Evolutionary conservation across 2,888 invertebrate genomes (phyloP), one percentile per base, ranked within the genome.

Genomic region (Apotomis capreana): DNA sequence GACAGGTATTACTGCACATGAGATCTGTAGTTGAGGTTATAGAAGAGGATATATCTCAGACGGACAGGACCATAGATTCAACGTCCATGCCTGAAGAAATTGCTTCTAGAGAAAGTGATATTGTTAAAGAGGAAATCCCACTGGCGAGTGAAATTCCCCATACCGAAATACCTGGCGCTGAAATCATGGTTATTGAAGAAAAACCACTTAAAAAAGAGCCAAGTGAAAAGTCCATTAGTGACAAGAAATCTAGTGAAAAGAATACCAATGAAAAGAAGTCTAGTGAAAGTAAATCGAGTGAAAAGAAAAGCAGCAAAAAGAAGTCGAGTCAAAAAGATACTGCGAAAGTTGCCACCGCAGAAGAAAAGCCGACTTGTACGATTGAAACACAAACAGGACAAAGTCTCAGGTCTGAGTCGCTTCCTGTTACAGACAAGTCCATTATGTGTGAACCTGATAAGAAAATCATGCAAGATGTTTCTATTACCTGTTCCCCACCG

Each of bases 61-160:
- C 94, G 51, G 95, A 95, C 78, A 90, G 94, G 76, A 96, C 96
- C 5, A 94, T 96, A 61, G 95, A 95, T 85, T 96, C 96, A 0
- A 94, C 94, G 61, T 95, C 96, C 68, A 95, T 96, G 95, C 96
- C 96, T 2, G 95, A 96, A 84, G 96, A 96, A 87, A 94, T 95
- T 79, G 92, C 94, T 26, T 86, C 88, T 10, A 86, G 86, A 79
- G 85, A 87, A 75, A 77, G 74, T 36, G 82, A 84, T 73, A 76
- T 81, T 46, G 76, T 80, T 3, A 79, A 83, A 75, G 78, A 82
- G 76, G 80, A 82, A 72, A 78, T 80, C 71, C 46, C 44, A 36
- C 52, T 52, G 9, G 5, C 74, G 15, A 54, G 72, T 8, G 76
- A 80, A 63, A 84, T 83, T 15, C 13, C 62, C 46, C 40, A 59